A percentile compares a stretch with the other conserved stretches of the same genome.
Conservation (phyloP, 2,113 vertebrate species). For the Marmota monax region DNA sequence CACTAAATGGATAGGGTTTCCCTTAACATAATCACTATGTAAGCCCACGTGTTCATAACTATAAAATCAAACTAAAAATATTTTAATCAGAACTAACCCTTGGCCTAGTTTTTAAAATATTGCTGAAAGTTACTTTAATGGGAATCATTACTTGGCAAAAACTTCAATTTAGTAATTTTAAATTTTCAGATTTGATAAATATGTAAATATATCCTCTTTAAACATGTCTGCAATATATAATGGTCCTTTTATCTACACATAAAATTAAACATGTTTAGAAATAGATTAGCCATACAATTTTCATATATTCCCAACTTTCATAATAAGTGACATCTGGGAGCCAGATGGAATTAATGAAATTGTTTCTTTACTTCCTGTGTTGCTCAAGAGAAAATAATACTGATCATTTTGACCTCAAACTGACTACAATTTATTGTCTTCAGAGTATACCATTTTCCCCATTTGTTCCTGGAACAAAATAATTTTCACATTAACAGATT, state of each 20-base stretch:
- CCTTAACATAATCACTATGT: background rate
- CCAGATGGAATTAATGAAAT: constrained; percentile 58
- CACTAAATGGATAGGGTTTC: background rate
- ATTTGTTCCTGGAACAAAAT: constrained; percentile 34
- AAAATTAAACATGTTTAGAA: constrained; percentile 62
- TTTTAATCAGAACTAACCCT: background rate
- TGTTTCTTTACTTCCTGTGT: constrained; percentile 63
- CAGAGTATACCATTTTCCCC: background rate
- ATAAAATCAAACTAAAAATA: constrained; percentile 34
- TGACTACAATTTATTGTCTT: background rate
- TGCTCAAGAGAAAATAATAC: constrained; percentile 63
- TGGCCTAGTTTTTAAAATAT: background rate
- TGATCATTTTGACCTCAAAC: constrained; percentile 57
- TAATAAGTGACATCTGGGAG: constrained; percentile 72
- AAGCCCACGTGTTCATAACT: background rate
- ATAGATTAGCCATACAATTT: constrained; percentile 20
- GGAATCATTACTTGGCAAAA: background rate
- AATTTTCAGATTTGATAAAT: constrained; percentile 49
- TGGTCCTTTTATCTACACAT: background rate
- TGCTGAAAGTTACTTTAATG: constrained; percentile 7
- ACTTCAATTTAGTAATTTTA: background rate
- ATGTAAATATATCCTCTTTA: constrained; percentile 37
- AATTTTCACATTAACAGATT: constrained; percentile 16
- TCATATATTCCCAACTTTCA: constrained; percentile 55
- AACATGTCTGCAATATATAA: background rate